phyloP scores from a whole-genome alignment of 2,113 vertebrate species.

The Pagrus major region DNA sequence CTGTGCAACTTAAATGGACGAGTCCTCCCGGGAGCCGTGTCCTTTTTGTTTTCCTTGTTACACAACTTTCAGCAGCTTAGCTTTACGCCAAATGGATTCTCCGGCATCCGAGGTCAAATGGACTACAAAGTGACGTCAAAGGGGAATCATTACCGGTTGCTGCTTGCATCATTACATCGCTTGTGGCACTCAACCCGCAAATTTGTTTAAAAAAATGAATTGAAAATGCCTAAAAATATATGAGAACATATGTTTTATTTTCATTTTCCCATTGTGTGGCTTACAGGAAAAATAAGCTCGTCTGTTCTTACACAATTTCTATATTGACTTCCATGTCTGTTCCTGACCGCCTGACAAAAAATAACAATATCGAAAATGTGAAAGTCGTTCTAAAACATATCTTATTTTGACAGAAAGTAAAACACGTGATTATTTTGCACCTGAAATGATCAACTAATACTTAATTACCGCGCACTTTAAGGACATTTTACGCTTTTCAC shows the following conservation, averaged over 20 bases:
- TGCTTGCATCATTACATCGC: background rate
- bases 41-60: slow-evolving; percentile 64
- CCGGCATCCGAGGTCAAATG: slow-evolving; percentile 54
- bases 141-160: slow-evolving; percentile 10
- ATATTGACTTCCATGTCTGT: background rate
- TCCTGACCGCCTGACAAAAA: slow-evolving; percentile 39
- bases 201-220: background rate
- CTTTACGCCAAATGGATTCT: slow-evolving; percentile 69
- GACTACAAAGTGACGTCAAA: slow-evolving; percentile 75
- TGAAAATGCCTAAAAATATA: background rate
- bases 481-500: background rate
- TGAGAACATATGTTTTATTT: background rate
- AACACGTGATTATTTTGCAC: fast-evolving
- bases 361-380: background rate
- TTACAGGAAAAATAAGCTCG: background rate
- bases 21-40: slow-evolving; percentile 22
- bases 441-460: fast-evolving
- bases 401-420: fast-evolving
- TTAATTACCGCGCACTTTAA: background rate
- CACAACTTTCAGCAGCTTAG: slow-evolving; percentile 65
- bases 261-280: fast-evolving
- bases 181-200: background rate
- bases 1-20: background rate
- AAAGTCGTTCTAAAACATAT: fast-evolving
- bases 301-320: background rate